phyloP scores from a whole-genome alignment of 2,797 vertebrate species.

The Phrynocephalus vlangalii region DNA sequence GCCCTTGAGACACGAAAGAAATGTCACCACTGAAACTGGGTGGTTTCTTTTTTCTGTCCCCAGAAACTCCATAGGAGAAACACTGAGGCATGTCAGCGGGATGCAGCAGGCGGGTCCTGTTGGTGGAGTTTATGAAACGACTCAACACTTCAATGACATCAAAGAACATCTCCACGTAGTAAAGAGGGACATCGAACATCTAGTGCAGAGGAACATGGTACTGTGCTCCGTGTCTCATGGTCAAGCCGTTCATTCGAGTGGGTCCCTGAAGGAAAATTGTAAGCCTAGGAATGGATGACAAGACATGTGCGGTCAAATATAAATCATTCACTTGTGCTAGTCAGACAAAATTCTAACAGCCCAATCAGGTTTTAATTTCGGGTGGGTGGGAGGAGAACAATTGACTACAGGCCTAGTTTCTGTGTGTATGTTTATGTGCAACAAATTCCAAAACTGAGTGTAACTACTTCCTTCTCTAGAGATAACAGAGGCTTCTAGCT shows the following conservation, averaged over 20 bases:
- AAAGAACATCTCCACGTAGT: constrained; percentile 95
- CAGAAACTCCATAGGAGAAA: constrained; percentile 87
- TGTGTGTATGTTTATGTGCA: background rate
- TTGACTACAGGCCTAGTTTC: background rate
- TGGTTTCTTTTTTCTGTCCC: constrained; percentile 39
- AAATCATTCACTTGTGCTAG: constrained; percentile 62
- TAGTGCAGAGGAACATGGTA: constrained; percentile 86
- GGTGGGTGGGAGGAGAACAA: background rate
- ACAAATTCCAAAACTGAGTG: no score
- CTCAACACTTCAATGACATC: constrained; percentile 97
- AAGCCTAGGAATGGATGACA: background rate
- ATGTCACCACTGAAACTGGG: background rate
- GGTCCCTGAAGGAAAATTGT: background rate
- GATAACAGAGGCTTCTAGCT: no score
- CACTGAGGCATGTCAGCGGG: constrained; percentile 82
- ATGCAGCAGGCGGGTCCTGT: constrained; percentile 81
- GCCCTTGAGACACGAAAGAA: background rate
- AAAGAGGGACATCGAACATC: constrained; percentile 88
- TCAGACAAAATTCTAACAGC: constrained; percentile 19
- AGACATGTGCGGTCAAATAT: constrained; percentile 15
- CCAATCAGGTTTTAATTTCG: constrained; percentile 59
- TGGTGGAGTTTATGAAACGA: constrained; percentile 85
- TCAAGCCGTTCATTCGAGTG: background rate
- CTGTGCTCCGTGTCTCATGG: constrained; percentile 27
- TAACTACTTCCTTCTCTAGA: no score